Evolutionary conservation across 2,888 invertebrate genomes (phyloP).

Genomic region (Chironomus tentans): DNA sequence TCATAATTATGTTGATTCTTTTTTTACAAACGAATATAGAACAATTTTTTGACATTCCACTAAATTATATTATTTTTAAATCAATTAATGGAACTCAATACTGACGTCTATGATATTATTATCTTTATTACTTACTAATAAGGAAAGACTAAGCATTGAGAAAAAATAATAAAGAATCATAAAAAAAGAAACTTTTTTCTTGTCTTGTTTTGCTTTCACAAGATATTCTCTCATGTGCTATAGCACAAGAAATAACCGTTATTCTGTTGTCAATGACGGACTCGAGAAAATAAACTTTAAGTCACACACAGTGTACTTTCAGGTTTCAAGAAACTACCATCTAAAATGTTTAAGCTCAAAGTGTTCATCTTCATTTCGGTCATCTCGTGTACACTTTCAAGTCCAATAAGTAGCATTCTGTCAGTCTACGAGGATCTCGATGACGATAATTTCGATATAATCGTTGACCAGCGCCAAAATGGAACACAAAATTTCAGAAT

Average conservation of each 20-base stretch:
- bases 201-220: not conserved
- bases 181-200: no score
- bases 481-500: slow-evolving; percentile 65
- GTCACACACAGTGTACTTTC: not conserved
- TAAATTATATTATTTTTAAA: no score
- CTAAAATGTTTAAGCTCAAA: not conserved
- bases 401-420: not conserved
- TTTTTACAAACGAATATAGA: no score
- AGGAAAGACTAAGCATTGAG: no score
- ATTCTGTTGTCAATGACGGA: not conserved
- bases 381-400: not conserved
- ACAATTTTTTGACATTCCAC: no score
- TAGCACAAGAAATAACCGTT: not conserved
- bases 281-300: not conserved
- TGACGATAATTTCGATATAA: slow-evolving; percentile 38
- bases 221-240: not conserved
- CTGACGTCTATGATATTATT: no score
- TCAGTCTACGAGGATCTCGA: slow-evolving; percentile 6
- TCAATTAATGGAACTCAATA: no score
- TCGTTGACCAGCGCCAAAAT: slow-evolving; percentile 68
- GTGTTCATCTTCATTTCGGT: not conserved
- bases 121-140: no score
- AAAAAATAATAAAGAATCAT: no score
- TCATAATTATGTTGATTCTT: no score
- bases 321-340: not conserved